Percentiles rank a stretch among this genome's conserved stretches.
These are phyloP conservation scores for Caenorhabditis remanei DNA, from an alignment of 1,140 invertebrate species.

Conservation along the genomic window DNA sequence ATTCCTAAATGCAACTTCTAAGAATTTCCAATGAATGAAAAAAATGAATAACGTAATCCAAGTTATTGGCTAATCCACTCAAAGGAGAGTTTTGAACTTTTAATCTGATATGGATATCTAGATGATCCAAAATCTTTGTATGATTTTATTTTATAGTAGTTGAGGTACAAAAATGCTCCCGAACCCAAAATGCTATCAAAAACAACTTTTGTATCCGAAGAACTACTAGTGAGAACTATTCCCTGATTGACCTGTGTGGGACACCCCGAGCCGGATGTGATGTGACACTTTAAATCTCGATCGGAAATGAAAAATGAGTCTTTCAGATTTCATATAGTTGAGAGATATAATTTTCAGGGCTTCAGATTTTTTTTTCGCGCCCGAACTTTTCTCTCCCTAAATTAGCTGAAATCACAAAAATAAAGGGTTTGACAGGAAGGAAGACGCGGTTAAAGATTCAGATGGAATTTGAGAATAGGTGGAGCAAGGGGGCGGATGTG, in stretches of 20 bases:
- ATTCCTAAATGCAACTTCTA: no score
- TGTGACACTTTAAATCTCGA: not conserved
- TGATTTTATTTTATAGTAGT: no score
- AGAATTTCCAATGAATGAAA: not conserved
- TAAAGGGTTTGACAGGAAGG: conserved; percentile 28
- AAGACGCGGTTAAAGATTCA: not conserved
- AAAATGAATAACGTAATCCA: no score
- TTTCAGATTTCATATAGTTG: not conserved
- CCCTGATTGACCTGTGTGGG: not conserved
- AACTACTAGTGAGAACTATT: no score
- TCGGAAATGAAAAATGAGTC: not conserved
- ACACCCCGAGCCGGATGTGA: not conserved
- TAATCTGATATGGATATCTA: not conserved
- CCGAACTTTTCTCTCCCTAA: not conserved
- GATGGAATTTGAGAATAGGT: conserved; percentile 18
- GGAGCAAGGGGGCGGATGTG: not conserved
- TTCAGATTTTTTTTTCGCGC: no score
- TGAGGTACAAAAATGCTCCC: no score
- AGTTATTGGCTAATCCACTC: not conserved
- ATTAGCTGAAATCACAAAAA: not conserved
- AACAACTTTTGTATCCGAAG: no score
- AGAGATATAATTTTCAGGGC: no score
- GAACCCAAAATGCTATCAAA: no score
- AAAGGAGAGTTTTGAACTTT: not conserved
- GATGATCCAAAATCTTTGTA: not conserved